These are phyloP conservation scores for Eidolon dupreanum DNA, from an alignment of 2,797 vertebrate species.

Conservation along the genomic window DNA sequence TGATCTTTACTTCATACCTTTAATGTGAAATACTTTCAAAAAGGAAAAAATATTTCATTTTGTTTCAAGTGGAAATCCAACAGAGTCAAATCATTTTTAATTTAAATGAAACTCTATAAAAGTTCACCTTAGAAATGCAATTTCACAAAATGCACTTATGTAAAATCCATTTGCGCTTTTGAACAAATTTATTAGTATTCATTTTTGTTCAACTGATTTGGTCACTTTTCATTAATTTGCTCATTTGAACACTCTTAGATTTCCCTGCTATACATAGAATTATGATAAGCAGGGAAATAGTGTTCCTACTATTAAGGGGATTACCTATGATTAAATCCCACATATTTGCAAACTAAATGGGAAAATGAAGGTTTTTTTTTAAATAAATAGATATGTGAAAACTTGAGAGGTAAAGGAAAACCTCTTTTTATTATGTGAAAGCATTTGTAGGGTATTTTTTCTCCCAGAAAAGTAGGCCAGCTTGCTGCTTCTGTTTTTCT, in stretches of 20 bases:
- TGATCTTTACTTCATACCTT: neutral
- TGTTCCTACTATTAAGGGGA: neutral
- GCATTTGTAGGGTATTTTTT: neutral
- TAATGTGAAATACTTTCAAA: constrained; percentile 28
- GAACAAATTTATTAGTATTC: constrained; percentile 19
- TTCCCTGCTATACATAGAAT: neutral
- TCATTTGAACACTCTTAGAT: neutral
- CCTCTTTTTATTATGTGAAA: neutral
- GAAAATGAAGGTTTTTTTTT: neutral
- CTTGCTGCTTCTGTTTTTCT: neutral
- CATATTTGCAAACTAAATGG: neutral
- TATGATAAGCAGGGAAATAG: neutral
- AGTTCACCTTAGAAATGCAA: neutral
- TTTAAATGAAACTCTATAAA: neutral
- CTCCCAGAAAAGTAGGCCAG: neutral
- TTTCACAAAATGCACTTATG: neutral
- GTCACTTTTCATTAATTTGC: neutral
- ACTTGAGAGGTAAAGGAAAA: neutral
- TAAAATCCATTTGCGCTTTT: neutral
- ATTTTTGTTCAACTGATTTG: neutral
- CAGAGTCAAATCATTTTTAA: neutral
- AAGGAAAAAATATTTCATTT: constrained; percentile 11
- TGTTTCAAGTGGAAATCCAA: neutral
- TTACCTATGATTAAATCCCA: neutral
- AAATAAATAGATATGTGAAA: neutral